phyloP scores from a whole-genome alignment of 2,888 invertebrate species.

The Andrena bicolor region DNA sequence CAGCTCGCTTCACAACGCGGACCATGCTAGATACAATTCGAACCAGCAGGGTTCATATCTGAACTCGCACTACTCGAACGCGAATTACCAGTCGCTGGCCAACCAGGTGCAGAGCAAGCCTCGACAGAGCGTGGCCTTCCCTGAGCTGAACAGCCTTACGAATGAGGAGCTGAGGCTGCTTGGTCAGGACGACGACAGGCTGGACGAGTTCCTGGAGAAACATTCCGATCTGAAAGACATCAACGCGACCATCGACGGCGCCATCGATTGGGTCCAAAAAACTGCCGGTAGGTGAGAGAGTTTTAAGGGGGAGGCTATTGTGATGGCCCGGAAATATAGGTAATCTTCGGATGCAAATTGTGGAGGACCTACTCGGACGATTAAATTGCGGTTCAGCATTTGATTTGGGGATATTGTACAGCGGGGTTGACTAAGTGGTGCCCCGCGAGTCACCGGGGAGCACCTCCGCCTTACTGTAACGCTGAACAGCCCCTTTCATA shows the following conservation, averaged over 20 bases:
- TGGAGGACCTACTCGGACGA: no score
- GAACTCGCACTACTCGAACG: constrained; percentile 78
- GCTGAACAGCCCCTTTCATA: no score
- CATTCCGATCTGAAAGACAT: constrained; percentile 89
- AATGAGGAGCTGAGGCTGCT: constrained; percentile 90
- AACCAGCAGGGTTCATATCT: constrained; percentile 77
- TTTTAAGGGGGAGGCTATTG: no score
- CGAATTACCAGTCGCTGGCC: constrained; percentile 75
- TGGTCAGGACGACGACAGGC: constrained; percentile 89
- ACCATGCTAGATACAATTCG: constrained; percentile 76
- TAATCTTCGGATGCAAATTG: no score
- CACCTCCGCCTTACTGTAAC: no score
- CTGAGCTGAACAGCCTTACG: constrained; percentile 86
- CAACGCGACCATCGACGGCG: constrained; percentile 89
- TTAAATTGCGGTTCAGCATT: no score
- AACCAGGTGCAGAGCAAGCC: constrained; percentile 71
- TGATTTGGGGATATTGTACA: no score
- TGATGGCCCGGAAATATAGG: no score
- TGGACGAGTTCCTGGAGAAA: constrained; percentile 91
- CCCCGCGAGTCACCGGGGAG: no score
- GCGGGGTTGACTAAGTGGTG: no score
- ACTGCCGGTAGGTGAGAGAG: constrained; percentile 86
- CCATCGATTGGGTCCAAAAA: constrained; percentile 90
- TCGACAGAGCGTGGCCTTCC: constrained; percentile 83
- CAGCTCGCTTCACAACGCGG: constrained; percentile 70